Percentiles rank a stretch among this genome's conserved stretches.
Conservation (phyloP, 2,797 vertebrate genomes). For the Periophthalmus magnuspinnatus region DNA sequence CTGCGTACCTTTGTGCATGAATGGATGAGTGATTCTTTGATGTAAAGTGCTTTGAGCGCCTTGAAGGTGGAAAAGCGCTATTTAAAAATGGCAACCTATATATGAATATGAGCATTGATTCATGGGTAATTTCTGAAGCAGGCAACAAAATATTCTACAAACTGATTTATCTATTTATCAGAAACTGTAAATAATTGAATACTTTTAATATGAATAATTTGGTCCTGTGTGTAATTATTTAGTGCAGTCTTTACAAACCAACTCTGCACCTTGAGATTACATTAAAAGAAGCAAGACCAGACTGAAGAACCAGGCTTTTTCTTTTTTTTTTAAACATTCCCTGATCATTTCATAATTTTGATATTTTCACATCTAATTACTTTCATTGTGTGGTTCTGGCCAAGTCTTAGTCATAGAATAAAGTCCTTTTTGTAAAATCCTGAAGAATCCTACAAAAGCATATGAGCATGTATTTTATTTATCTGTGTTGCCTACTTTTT, state of each 20-base stretch:
- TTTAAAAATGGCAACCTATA: too few species aligned
- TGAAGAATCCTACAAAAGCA: neutral
- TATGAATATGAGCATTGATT: too few species aligned
- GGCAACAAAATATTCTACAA: too few species aligned
- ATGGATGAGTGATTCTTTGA: too few species aligned
- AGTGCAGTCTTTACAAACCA: neutral
- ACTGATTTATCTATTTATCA: too few species aligned
- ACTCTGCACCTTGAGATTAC: neutral
- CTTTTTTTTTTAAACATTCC: too few species aligned
- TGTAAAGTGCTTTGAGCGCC: too few species aligned
- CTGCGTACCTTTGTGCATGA: too few species aligned
- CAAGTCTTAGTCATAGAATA: neutral
- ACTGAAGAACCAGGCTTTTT: too few species aligned
- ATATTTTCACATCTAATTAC: neutral
- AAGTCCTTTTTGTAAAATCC: neutral
- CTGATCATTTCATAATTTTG: neutral
- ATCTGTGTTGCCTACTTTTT: slow-evolving; percentile 20
- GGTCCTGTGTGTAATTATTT: neutral
- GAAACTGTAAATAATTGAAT: too few species aligned
- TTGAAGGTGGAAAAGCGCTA: too few species aligned
- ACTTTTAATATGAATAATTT: neutral
- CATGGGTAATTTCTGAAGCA: too few species aligned
- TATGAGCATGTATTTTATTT: neutral
- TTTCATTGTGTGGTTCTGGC: neutral
- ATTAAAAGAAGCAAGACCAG: neutral